A percentile compares a stretch with the other conserved stretches of the same genome.
These are phyloP conservation scores for Eupithecia tripunctaria DNA, from an alignment of 2,888 invertebrate species.

Conservation along the genomic window DNA sequence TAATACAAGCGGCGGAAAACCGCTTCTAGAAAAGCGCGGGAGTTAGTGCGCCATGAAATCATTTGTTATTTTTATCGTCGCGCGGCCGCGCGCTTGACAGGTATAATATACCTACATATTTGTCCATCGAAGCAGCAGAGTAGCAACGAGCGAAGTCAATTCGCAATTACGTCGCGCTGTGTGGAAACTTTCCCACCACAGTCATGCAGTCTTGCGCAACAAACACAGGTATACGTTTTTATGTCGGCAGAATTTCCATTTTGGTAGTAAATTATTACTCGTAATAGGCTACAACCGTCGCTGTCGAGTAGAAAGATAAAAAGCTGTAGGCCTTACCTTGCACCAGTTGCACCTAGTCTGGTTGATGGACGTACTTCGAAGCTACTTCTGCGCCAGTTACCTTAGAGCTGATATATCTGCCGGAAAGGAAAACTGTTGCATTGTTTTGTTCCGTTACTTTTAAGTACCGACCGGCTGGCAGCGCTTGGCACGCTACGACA, in stretches of 20 bases:
- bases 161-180: conserved; percentile 65
- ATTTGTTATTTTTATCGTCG: conserved; percentile 79
- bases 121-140: conserved; percentile 54
- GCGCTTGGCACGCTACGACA: conserved; percentile 49
- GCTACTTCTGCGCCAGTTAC: conserved; percentile 54
- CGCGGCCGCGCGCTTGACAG: conserved; percentile 13
- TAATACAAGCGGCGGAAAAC: conserved; percentile 72
- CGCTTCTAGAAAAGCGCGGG: conserved; percentile 50
- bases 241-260: conserved; percentile 78
- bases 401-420: conserved; percentile 50
- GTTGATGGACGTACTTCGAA: conserved; percentile 41
- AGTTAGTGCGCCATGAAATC: conserved; percentile 66
- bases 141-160: conserved; percentile 59
- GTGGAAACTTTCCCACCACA: conserved; percentile 81
- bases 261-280: conserved; percentile 43
- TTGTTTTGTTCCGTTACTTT: conserved; percentile 62
- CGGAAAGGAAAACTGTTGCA: conserved; percentile 54
- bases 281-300: background rate
- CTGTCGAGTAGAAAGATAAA: background rate
- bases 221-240: conserved; percentile 72
- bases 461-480: conserved; percentile 48
- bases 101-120: conserved; percentile 5
- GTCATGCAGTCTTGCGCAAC: conserved; percentile 79
- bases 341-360: conserved; percentile 23
- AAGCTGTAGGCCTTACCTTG: background rate